These are phyloP conservation scores for Lepidochrysops patricia DNA, from an alignment of 2,888 invertebrate species.

Conservation along the genomic window DNA sequence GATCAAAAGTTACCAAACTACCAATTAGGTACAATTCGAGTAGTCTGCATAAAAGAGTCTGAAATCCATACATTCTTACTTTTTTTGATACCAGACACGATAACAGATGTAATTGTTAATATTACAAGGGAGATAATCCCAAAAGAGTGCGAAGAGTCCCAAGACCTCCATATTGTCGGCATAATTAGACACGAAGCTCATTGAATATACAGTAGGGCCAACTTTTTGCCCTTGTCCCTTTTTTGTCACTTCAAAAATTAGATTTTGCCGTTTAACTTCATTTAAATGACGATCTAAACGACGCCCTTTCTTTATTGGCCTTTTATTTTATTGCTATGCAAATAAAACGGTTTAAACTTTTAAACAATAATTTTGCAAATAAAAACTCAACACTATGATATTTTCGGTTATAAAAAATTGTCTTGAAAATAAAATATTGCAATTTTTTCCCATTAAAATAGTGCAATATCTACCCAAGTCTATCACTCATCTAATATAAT, in stretches of 20 bases:
- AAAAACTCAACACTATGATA: no score
- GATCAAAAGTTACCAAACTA: no score
- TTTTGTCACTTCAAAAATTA: constrained; percentile 8
- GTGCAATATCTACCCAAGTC: no score
- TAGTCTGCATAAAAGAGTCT: no score
- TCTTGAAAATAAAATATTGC: no score
- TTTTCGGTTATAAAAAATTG: no score
- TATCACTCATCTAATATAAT: no score
- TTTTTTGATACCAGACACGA: no score
- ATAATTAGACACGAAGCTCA: constrained; percentile 5
- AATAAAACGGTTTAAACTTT: background rate
- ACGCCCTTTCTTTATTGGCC: background rate
- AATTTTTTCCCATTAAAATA: no score
- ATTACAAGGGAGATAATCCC: background rate
- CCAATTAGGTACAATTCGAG: no score
- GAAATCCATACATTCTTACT: no score
- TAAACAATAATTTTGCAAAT: background rate
- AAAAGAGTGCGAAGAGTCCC: background rate
- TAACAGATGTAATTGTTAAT: constrained; percentile 8
- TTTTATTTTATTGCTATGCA: background rate
- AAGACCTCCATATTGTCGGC: background rate
- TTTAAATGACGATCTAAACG: background rate
- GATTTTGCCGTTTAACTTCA: background rate
- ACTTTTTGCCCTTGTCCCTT: constrained; percentile 3
- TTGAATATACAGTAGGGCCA: background rate